These are phyloP conservation scores for Orthosia incerta DNA, from an alignment of 2,888 invertebrate species.

Conservation along the genomic window DNA sequence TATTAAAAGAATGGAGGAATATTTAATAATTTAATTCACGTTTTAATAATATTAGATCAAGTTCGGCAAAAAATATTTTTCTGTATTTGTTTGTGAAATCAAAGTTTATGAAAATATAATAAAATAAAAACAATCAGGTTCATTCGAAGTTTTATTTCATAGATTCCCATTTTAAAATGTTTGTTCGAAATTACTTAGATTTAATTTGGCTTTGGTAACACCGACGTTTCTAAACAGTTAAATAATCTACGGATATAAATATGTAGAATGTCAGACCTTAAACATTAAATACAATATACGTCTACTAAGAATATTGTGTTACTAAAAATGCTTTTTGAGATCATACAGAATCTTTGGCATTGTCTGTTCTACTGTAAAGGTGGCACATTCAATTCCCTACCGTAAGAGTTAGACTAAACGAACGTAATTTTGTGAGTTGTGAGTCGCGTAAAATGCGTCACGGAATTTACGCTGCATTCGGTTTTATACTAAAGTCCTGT, in stretches of 20 bases:
- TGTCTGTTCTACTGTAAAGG: slow-evolving; percentile 60
- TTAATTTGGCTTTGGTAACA: slow-evolving; percentile 76
- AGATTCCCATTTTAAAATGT: slow-evolving; percentile 58
- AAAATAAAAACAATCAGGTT: slow-evolving; percentile 59
- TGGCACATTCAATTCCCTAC: slow-evolving; percentile 66
- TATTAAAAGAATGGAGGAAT: slow-evolving; percentile 28
- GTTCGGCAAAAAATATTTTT: slow-evolving; percentile 4
- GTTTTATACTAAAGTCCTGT: too few species aligned
- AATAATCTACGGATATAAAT: slow-evolving; percentile 41
- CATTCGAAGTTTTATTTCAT: slow-evolving; percentile 61
- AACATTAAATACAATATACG: slow-evolving; percentile 47
- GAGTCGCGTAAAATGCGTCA: too few species aligned
- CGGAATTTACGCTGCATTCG: too few species aligned
- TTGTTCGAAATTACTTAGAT: slow-evolving; percentile 63
- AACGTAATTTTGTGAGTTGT: too few species aligned
- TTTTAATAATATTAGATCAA: slow-evolving; percentile 7
- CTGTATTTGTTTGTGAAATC: slow-evolving; percentile 34
- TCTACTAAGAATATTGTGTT: slow-evolving; percentile 48
- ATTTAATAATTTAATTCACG: slow-evolving; percentile 34
- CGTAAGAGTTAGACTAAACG: neutral
- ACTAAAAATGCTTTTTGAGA: slow-evolving; percentile 67
- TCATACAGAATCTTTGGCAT: slow-evolving; percentile 66
- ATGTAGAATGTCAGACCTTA: slow-evolving; percentile 60
- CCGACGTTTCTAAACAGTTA: slow-evolving; percentile 59
- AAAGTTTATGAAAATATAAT: slow-evolving; percentile 47